Conservation (phyloP, 2,113 vertebrate genomes). For the Bothrops jararaca region DNA sequence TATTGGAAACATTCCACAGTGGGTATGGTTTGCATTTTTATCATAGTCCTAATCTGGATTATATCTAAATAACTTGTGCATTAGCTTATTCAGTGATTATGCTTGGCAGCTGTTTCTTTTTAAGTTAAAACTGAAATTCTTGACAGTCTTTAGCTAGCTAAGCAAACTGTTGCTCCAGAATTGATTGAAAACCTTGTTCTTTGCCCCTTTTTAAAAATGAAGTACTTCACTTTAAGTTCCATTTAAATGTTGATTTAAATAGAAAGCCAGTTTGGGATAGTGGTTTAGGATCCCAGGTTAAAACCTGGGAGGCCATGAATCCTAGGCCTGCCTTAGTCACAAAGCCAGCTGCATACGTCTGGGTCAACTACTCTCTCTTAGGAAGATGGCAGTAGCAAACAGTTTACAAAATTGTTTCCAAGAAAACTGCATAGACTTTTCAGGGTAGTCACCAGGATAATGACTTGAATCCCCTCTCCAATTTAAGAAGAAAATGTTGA, state of each 20-base stretch:
- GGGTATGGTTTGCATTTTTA: slow-evolving; percentile 52
- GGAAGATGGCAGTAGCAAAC: neutral
- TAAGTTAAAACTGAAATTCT: neutral
- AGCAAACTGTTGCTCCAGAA: neutral
- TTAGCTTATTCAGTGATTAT: neutral
- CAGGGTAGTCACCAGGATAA: neutral
- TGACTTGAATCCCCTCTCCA: neutral
- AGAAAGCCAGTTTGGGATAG: neutral
- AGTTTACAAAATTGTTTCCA: neutral
- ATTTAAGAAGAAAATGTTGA: neutral
- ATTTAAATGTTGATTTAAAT: neutral
- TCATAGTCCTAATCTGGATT: neutral
- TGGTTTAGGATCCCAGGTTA: neutral
- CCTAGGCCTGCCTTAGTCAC: neutral
- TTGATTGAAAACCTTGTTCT: neutral
- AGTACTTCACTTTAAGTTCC: neutral
- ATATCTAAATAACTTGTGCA: neutral
- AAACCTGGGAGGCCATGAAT: neutral
- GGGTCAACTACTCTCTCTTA: neutral
- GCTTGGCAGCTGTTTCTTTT: neutral
- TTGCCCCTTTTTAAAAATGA: neutral
- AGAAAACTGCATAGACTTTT: neutral
- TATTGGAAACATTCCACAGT: slow-evolving; percentile 94
- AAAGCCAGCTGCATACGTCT: neutral
- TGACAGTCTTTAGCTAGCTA: neutral